Evolutionary conservation across 2,888 invertebrate species (phyloP), one percentile per base, ranked within the genome.

Genomic region (Hemistola chrysoprasaria): DNA sequence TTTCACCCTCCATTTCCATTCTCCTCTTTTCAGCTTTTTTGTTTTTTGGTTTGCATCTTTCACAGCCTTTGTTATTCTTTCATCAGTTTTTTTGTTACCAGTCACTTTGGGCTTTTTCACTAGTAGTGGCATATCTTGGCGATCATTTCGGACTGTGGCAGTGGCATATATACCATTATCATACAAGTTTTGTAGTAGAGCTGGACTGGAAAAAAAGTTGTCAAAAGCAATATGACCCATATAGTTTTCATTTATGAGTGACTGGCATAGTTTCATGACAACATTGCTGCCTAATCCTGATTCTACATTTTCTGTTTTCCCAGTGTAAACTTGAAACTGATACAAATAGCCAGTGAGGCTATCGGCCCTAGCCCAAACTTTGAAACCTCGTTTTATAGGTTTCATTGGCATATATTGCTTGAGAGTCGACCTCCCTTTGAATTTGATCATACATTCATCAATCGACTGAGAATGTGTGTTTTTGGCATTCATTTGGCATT

Each of bases 391-490:
- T 47, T 57, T 57, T 31, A 57, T 47, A 1, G 52, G 53, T 21
- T 59, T 59, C 8, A 45, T 11, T 0, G 53, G 56, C 53, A 56
- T 49, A 25, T 53, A 53, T 21, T 54, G 54, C 23, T 45, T 59
- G 27, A 53, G 27, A 16, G 22, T 29, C 6, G 48, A 46, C 9
- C 44, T 23, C 8, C 54, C 39, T 20, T 37, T 39, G 39, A 39
- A 39, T 6, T 32, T 6, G 6, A 39, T 27, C 38, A 39, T 39
- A 7, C 22, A 27, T 11, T 27, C 21, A 7, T 27, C 21, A 6
- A 56, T 52, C 6, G 27, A 27, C 3, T 27, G 48, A 6, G 51
- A 50, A 5, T 35, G 22, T 6, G 52, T 46, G 26, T 36, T 44
- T 6, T 5, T 22, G 11, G 51, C 52, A 38, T 47, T 46, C 9